Evolutionary conservation across 2,888 invertebrate genomes (phyloP), one percentile per base, ranked within the genome.

Genomic region (Tetranychus piercei): DNA sequence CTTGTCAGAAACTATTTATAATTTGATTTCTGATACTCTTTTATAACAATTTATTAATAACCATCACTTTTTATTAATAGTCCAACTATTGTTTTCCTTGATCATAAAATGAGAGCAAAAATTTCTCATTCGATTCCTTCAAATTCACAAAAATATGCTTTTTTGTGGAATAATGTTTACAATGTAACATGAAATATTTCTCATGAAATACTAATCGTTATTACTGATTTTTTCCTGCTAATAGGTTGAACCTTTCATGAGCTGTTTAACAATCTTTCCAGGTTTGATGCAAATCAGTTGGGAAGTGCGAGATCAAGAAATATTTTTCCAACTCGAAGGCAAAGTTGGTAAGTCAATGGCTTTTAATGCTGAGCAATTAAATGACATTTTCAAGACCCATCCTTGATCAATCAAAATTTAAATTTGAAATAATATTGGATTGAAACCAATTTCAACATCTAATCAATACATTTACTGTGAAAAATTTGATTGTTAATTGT

Each of bases 241-340:
- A 69, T 23, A 69, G 69, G 69, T 69, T 20, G 69, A 69, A 20
- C 69, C 69, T 43, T 81, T 84, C 78, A 88, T 87, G 80, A 93
- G 92, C 82, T 94, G 93, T 83, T 88, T 90, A 77, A 91, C 92
- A 82, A 86, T 93, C 79, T 84, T 93, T 79, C 88, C 90, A 77
- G 90, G 89, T 80, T 87, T 89, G 78, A 84, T 94, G 76, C 92
- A 93, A 84, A 89, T 94, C 20, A 88, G 90, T 78, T 94, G 94
- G 94, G 88, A 90, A 80, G 83, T 90, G 74, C 87, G 88, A 82
- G 89, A 87, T 77, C 80, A 89, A 73, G 86, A 88, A 76, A 86
- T 93, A 3, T 88, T 89, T 81, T 88, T 94, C 74, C 89, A 89
- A 55, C 81, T 93, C 70, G 88, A 90, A 2, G 92, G 90, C 0